A percentile compares a stretch with the other conserved stretches of the same genome.
Evolutionary conservation across 2,888 invertebrate genomes (phyloP).

Genomic region (Drosophila macrospina): DNA sequence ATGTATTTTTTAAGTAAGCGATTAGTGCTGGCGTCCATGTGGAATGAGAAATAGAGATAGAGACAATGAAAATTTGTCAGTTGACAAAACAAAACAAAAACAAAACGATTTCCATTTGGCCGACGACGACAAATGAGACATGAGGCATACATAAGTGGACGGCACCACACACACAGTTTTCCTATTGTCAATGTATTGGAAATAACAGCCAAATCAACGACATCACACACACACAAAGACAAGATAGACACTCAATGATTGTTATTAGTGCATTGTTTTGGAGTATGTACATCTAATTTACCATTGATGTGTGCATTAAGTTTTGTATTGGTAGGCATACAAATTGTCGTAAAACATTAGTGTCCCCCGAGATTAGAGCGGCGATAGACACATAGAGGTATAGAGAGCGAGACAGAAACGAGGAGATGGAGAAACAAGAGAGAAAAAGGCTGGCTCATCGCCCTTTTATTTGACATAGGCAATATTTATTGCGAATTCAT

Average conservation of each 20-base stretch:
- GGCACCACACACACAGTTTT: constrained; percentile 17
- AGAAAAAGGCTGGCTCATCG: constrained; percentile 74
- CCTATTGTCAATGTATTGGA: constrained; percentile 71
- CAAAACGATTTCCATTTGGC: constrained; percentile 73
- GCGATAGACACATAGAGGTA: constrained; percentile 2
- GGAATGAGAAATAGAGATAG: constrained; percentile 19
- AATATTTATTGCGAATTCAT: constrained; percentile 81
- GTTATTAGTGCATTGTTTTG: constrained; percentile 74
- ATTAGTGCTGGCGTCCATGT: constrained; percentile 56
- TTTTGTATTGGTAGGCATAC: constrained; percentile 51
- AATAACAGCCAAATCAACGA: constrained; percentile 71
- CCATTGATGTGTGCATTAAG: constrained; percentile 78
- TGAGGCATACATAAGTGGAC: constrained; percentile 59
- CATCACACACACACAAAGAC: constrained; percentile 31
- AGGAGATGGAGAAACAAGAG: constrained; percentile 8
- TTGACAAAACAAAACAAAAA: constrained; percentile 62
- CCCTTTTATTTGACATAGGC: constrained; percentile 80
- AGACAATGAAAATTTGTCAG: constrained; percentile 77
- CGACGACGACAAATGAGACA: constrained; percentile 65
- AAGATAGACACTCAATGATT: constrained; percentile 65
- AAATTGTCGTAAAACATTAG: constrained; percentile 79
- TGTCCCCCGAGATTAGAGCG: constrained; percentile 76
- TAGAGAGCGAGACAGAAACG: constrained; percentile 7
- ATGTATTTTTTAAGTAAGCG: constrained; percentile 70
- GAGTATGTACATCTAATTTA: constrained; percentile 79